Conservation (phyloP, 2,113 vertebrate genomes). For the Lampris megalopsis region DNA sequence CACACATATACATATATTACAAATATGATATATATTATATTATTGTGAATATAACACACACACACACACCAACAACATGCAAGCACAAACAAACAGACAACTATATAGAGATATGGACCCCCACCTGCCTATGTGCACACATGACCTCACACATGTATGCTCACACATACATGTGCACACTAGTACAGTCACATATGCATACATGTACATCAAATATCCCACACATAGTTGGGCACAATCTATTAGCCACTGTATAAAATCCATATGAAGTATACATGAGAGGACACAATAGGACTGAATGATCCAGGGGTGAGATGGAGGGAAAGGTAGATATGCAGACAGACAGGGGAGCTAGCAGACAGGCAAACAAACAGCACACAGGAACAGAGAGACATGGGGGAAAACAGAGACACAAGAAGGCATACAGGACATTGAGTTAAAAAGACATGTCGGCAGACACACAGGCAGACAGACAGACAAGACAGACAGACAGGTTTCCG, state of each 20-base stretch:
- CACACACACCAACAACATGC: too few species aligned
- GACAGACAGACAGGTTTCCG: slow-evolving; percentile 48
- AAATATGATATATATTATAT: too few species aligned
- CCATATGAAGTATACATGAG: slow-evolving; percentile 46
- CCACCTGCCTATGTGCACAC: slow-evolving; percentile 40
- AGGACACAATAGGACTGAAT: slow-evolving; percentile 26
- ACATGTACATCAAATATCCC: slow-evolving; percentile 53
- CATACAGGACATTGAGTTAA: not conserved
- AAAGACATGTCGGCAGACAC: not conserved
- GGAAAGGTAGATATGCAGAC: not conserved
- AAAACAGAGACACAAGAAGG: slow-evolving; percentile 9
- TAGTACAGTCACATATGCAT: slow-evolving; percentile 25
- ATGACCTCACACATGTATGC: not conserved
- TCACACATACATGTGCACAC: not conserved
- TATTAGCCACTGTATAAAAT: slow-evolving; percentile 68
- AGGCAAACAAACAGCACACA: not conserved
- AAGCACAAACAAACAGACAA: too few species aligned
- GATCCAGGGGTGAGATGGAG: not conserved
- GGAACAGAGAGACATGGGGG: not conserved
- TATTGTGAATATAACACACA: too few species aligned
- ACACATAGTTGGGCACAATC: slow-evolving; percentile 33
- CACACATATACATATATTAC: too few species aligned
- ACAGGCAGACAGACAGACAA: not conserved
- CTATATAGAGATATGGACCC: slow-evolving; percentile 35
- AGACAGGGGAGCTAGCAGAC: too few species aligned